Evolutionary conservation across 2,888 invertebrate genomes (phyloP).

Genomic region (Epirrhoe alternata): DNA sequence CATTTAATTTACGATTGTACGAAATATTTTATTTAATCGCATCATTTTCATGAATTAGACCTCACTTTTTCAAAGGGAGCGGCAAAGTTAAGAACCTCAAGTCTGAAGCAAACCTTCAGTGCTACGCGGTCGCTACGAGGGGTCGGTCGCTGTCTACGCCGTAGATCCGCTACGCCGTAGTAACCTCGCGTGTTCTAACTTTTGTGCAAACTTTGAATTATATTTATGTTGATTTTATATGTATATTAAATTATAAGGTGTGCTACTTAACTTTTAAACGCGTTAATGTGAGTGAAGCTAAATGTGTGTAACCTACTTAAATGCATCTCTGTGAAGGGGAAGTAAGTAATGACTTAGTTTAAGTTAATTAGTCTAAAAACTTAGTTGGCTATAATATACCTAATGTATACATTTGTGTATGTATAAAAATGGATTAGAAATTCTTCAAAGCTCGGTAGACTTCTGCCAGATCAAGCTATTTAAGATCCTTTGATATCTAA

Average conservation of each 20-base stretch:
- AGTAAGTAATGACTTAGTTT: constrained; percentile 69
- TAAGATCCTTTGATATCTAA: no score
- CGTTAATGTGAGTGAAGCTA: constrained; percentile 51
- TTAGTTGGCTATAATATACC: no score
- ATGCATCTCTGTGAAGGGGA: constrained; percentile 67
- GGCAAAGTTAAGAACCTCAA: constrained; percentile 58
- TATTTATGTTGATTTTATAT: constrained; percentile 33
- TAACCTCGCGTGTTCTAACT: constrained; percentile 38
- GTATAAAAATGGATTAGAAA: no score
- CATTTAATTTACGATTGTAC: not conserved
- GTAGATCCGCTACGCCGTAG: constrained; percentile 61
- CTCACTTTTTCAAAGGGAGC: constrained; percentile 57
- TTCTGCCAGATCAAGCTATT: no score
- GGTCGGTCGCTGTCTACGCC: constrained; percentile 73
- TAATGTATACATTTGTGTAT: no score
- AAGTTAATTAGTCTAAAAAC: constrained; percentile 37
- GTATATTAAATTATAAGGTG: constrained; percentile 24
- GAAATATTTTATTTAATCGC: not conserved
- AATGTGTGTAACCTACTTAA: constrained; percentile 73
- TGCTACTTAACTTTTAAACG: not conserved
- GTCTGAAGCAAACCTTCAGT: constrained; percentile 62
- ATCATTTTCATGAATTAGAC: constrained; percentile 45
- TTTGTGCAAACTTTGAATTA: constrained; percentile 23
- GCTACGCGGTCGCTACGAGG: constrained; percentile 65
- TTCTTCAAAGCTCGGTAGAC: no score